phyloP scores from a whole-genome alignment of 2,113 vertebrate genomes.

The Rhipidura dahli region DNA sequence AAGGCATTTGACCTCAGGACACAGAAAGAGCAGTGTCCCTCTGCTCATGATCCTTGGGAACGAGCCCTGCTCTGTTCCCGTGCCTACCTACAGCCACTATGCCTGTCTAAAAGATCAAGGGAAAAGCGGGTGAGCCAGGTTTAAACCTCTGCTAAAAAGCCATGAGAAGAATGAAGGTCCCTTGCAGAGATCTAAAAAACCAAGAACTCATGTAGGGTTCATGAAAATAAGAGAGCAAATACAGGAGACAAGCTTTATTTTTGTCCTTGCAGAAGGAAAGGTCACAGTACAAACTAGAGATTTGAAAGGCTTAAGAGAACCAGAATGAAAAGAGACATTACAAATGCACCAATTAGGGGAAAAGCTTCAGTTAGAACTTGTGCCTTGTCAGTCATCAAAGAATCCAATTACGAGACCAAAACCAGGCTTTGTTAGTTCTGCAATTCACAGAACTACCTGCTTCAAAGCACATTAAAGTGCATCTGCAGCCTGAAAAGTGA shows the following conservation, averaged over 20 bases:
- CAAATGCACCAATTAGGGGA: not conserved
- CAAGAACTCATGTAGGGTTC: not conserved
- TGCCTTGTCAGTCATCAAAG: not conserved
- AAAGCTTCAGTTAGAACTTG: slow-evolving; percentile 3
- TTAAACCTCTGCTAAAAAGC: slow-evolving; percentile 6
- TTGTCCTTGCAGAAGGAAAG: not conserved
- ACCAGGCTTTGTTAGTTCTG: not conserved
- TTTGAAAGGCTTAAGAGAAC: not conserved
- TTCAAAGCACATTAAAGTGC: not conserved
- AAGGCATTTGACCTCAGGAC: not conserved
- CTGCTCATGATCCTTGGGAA: not conserved
- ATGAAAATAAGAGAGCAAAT: not conserved
- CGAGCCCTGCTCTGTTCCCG: not conserved
- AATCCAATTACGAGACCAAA: not conserved
- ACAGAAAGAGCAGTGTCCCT: not conserved
- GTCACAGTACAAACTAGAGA: not conserved
- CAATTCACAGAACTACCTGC: not conserved
- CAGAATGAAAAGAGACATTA: not conserved
- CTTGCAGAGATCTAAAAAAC: not conserved
- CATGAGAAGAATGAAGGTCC: not conserved
- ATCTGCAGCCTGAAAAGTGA: not conserved
- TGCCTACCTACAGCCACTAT: not conserved
- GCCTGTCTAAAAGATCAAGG: not conserved
- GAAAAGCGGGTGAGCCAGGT: not conserved
- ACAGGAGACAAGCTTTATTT: not conserved